Evolutionary conservation across 2,888 invertebrate genomes (phyloP).

Genomic region (Aradus depressus): DNA sequence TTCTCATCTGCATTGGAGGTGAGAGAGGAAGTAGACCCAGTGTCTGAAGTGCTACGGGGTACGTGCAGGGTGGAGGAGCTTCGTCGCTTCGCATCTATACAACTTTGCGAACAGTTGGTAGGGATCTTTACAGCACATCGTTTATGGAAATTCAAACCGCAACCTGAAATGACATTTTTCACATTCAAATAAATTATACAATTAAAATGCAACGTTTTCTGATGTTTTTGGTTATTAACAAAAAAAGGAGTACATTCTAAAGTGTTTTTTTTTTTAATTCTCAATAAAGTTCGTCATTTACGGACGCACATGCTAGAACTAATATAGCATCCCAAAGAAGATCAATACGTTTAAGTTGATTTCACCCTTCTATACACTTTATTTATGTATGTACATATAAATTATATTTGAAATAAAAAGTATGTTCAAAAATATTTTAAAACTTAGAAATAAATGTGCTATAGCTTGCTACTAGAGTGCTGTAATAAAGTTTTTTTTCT

Average conservation of each 20-base stretch:
- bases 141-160: conserved; percentile 97
- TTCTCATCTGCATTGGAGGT: conserved; percentile 35
- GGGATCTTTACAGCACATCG: conserved; percentile 94
- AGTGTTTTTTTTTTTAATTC: not conserved
- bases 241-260: not conserved
- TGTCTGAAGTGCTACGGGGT: conserved; percentile 59
- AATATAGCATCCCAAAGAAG: no score
- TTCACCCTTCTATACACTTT: no score
- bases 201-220: not conserved
- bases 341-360: no score
- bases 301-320: no score
- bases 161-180: conserved; percentile 51
- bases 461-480: no score
- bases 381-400: no score
- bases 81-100: conserved; percentile 34
- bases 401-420: no score
- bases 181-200: not conserved
- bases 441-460: no score
- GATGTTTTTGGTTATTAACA: not conserved
- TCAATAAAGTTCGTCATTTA: no score
- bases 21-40: conserved; percentile 56
- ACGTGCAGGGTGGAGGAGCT: conserved; percentile 42
- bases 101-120: conserved; percentile 74
- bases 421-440: no score
- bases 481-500: no score